Evolutionary conservation across 2,888 invertebrate genomes (phyloP).

Genomic region (Thereva nobilitata): DNA sequence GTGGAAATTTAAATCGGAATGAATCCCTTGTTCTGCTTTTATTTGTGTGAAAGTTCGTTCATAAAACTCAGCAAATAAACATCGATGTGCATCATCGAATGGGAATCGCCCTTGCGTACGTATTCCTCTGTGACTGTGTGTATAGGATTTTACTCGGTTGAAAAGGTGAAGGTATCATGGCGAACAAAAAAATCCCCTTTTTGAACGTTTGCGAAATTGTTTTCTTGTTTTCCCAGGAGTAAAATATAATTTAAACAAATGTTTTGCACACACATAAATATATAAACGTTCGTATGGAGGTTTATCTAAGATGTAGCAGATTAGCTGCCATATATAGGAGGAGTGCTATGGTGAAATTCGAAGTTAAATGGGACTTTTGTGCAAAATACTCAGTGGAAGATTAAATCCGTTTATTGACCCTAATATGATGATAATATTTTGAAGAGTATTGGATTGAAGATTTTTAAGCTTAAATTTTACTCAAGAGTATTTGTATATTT

Average conservation of each 20-base stretch:
- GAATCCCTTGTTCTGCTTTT: slow-evolving; percentile 32
- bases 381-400: too few relatives aligned
- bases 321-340: too few relatives aligned
- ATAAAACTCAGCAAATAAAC: slow-evolving; percentile 25
- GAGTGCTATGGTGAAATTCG: too few relatives aligned
- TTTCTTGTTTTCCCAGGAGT: slow-evolving; percentile 42
- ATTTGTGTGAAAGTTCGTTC: slow-evolving; percentile 30
- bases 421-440: too few relatives aligned
- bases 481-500: too few relatives aligned
- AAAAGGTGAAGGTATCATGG: slow-evolving; percentile 9
- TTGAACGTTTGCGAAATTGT: slow-evolving; percentile 38
- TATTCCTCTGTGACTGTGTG: neutral
- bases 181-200: slow-evolving; percentile 36
- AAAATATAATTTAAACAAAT: slow-evolving; percentile 42
- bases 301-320: neutral
- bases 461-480: too few relatives aligned
- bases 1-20: slow-evolving; percentile 30
- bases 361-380: too few relatives aligned
- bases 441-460: too few relatives aligned
- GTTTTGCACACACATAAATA: neutral
- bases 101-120: slow-evolving; percentile 15
- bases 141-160: neutral
- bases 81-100: slow-evolving; percentile 29
- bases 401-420: too few relatives aligned
- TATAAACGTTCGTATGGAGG: neutral